These are phyloP conservation scores for Rotaria macrura DNA, from an alignment of 2,888 invertebrate species.

Conservation along the genomic window DNA sequence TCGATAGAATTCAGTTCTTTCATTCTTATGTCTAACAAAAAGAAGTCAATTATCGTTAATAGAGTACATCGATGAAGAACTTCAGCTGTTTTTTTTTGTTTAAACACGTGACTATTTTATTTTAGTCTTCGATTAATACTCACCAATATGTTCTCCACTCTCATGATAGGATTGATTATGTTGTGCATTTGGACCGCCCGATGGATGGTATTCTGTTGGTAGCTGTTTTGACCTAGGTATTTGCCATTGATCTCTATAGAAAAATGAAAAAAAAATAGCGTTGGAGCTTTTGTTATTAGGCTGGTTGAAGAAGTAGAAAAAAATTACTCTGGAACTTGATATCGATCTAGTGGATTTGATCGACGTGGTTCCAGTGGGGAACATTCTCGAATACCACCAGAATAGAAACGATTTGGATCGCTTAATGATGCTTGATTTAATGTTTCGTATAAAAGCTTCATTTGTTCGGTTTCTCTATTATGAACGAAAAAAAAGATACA, in stretches of 20 bases:
- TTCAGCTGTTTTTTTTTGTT: no score
- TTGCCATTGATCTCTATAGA: not conserved
- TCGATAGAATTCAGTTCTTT: no score
- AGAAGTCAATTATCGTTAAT: no score
- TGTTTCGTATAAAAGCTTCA: constrained; percentile 5
- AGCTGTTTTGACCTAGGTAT: not conserved
- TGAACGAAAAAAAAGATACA: no score
- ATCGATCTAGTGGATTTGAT: constrained; percentile 18
- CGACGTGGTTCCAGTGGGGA: not conserved
- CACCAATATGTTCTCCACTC: not conserved
- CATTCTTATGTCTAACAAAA: no score
- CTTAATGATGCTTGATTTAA: not conserved
- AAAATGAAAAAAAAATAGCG: not conserved
- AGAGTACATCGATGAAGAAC: no score
- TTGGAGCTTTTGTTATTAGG: no score
- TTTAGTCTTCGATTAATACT: not conserved
- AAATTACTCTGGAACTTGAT: not conserved
- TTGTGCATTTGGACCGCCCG: not conserved
- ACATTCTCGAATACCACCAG: not conserved
- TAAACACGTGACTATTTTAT: not conserved
- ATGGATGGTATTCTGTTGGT: not conserved
- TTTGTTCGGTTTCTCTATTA: constrained; percentile 3
- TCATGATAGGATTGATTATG: not conserved
- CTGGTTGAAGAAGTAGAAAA: no score
- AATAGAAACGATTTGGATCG: not conserved